Percentiles rank a stretch among this genome's conserved stretches.
Conservation (phyloP, 2,888 invertebrate genomes). For the Caenorhabditis sp. region DNA sequence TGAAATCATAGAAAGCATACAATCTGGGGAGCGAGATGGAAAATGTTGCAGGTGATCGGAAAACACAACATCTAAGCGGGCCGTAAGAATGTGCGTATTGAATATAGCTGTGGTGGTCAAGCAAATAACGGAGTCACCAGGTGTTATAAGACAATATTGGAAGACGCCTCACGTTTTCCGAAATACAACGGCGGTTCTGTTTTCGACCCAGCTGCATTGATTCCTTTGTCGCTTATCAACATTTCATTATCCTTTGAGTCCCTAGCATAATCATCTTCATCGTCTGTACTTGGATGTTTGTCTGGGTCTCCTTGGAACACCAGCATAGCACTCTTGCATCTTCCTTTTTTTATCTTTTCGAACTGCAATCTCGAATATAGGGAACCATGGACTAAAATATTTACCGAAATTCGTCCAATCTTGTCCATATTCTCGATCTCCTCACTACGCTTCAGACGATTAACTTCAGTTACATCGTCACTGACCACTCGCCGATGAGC, state of each 20-base stretch:
- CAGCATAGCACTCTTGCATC: constrained; percentile 54
- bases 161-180: constrained; percentile 39
- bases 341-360: constrained; percentile 43
- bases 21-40: no score
- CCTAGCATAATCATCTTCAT: constrained; percentile 22
- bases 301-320: constrained; percentile 38
- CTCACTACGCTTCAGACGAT: constrained; percentile 46
- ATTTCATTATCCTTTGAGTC: constrained; percentile 41
- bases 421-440: constrained; percentile 55
- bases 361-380: no score
- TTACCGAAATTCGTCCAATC: constrained; percentile 31
- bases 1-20: no score
- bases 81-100: no score
- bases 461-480: constrained; percentile 45
- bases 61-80: no score
- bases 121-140: constrained; percentile 5
- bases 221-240: constrained; percentile 21
- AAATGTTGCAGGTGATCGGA: no score
- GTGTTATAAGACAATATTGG: not conserved
- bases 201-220: not conserved
- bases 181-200: constrained; percentile 13
- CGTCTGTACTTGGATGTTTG: constrained; percentile 21
- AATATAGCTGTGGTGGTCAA: no score
- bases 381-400: no score
- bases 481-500: constrained; percentile 52